Evolutionary conservation across 2,888 invertebrate species (phyloP).

Genomic region (Vanessa cardui): DNA sequence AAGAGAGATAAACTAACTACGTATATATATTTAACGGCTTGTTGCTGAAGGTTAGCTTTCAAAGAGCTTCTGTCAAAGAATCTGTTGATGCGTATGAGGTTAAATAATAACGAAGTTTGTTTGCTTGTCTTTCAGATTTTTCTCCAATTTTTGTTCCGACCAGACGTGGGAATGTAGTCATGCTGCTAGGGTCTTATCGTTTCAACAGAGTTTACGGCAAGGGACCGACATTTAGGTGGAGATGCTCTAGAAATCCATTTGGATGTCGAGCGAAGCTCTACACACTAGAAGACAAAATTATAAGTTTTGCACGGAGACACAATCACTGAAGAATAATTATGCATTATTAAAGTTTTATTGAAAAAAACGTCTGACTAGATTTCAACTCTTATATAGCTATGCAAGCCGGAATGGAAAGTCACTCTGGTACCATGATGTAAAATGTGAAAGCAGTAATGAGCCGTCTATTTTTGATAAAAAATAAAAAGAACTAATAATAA

Average conservation of each 20-base stretch:
- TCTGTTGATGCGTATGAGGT: neutral
- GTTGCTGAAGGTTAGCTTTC: too few relatives aligned
- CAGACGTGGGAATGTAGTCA: constrained; percentile 47
- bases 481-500: too few relatives aligned
- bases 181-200: constrained; percentile 53
- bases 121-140: constrained; percentile 36
- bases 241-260: constrained; percentile 47
- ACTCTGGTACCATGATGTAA: too few relatives aligned
- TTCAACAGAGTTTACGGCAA: constrained; percentile 44
- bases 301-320: constrained; percentile 46
- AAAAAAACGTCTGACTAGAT: too few relatives aligned
- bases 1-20: too few relatives aligned
- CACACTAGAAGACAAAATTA: constrained; percentile 38
- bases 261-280: constrained; percentile 48
- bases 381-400: too few relatives aligned
- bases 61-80: too few relatives aligned
- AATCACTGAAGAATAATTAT: constrained; percentile 45
- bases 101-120: neutral
- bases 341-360: too few relatives aligned
- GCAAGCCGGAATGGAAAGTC: too few relatives aligned
- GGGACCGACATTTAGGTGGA: constrained; percentile 43
- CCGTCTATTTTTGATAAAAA: too few relatives aligned
- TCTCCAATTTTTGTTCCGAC: constrained; percentile 43
- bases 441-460: too few relatives aligned
- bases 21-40: too few relatives aligned